Evolutionary conservation across 2,113 vertebrate genomes (phyloP).

Genomic region (Probosciger aterrimus): DNA sequence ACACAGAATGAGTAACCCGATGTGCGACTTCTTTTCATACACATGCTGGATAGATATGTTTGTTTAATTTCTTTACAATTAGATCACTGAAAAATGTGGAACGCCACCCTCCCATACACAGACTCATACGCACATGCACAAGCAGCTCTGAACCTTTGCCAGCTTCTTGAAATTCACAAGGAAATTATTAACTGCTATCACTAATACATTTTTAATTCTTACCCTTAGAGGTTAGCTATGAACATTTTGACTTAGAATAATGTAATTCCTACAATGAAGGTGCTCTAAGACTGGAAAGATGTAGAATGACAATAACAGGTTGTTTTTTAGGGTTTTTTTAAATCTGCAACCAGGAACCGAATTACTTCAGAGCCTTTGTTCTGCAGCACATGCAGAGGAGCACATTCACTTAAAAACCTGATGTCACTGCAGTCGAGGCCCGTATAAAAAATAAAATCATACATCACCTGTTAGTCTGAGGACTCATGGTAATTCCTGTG

Average conservation of each 20-base stretch:
- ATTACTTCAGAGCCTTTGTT: neutral
- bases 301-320: neutral
- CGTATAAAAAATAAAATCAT: neutral
- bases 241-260: neutral
- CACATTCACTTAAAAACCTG: neutral
- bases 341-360: neutral
- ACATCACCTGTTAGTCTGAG: neutral
- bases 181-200: neutral
- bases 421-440: neutral
- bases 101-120: neutral
- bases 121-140: accelerated
- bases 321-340: neutral
- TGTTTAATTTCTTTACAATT: neutral
- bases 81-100: neutral
- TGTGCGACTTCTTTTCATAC: neutral
- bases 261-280: neutral
- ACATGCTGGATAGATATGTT: neutral
- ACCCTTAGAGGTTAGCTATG: neutral
- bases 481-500: neutral
- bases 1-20: neutral
- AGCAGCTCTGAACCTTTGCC: neutral
- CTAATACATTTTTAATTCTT: neutral
- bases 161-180: neutral
- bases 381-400: neutral
- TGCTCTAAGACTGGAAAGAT: neutral